phyloP scores from a whole-genome alignment of 2,113 vertebrate species.

The Dendrocopos noguchii region DNA sequence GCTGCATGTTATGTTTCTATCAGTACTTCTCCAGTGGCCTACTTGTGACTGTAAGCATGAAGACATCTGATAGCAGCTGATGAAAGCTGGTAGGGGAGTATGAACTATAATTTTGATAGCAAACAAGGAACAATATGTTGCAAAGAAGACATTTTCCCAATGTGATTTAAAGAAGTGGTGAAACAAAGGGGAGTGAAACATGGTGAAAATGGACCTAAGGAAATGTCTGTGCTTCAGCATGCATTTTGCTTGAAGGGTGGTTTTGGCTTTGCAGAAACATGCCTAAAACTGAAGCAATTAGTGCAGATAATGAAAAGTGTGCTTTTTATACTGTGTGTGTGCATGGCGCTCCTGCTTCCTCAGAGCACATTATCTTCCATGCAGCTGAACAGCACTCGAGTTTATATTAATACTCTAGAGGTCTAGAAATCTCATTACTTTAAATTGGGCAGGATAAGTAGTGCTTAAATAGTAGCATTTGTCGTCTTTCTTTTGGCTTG shows the following conservation, averaged over 20 bases:
- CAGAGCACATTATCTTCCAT: neutral
- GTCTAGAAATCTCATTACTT: neutral
- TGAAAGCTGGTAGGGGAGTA: neutral
- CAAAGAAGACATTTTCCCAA: neutral
- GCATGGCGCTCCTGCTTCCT: neutral
- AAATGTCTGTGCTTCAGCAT: neutral
- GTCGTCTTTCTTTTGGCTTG: neutral
- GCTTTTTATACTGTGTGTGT: neutral
- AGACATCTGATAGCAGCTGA: neutral
- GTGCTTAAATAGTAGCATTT: neutral
- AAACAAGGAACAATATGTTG: neutral
- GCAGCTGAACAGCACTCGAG: neutral
- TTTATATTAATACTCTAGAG: neutral
- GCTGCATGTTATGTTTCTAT: neutral
- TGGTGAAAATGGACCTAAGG: neutral
- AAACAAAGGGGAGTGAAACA: accelerated
- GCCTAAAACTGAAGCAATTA: neutral
- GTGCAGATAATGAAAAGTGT: neutral
- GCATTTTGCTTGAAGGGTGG: neutral
- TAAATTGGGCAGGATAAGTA: neutral
- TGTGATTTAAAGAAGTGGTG: accelerated
- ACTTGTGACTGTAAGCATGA: neutral
- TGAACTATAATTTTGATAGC: neutral
- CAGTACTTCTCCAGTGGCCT: neutral
- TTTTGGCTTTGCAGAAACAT: slow-evolving; percentile 1